Evolutionary conservation across 2,113 vertebrate species (phyloP).

Genomic region (Platichthys stellatus): DNA sequence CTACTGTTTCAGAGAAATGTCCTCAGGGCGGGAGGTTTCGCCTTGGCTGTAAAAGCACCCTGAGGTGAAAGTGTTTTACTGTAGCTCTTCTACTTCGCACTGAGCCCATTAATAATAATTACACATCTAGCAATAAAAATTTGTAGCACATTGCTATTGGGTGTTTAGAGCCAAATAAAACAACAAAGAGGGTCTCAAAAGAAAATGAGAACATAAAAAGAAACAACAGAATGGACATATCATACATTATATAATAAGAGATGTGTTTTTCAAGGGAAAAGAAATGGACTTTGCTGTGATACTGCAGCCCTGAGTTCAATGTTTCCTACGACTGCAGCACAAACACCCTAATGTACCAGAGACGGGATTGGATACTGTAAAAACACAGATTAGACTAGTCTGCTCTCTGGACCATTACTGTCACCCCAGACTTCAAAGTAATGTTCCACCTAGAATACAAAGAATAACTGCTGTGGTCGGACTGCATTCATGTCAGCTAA

Average conservation of each 20-base stretch:
- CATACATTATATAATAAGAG: too few relatives aligned
- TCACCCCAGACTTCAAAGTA: background rate
- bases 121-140: background rate
- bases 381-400: background rate
- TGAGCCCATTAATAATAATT: background rate
- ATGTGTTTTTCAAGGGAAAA: too few relatives aligned
- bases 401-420: background rate
- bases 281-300: too few relatives aligned
- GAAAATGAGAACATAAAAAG: too few relatives aligned
- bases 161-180: background rate
- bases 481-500: background rate
- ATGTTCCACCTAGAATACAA: background rate
- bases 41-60: slow-evolving; percentile 8
- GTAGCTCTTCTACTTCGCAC: background rate
- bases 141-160: too few relatives aligned
- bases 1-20: slow-evolving; percentile 15
- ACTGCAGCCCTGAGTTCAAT: too few relatives aligned
- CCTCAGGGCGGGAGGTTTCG: background rate
- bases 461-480: background rate
- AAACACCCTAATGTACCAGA: background rate
- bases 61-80: slow-evolving; percentile 8
- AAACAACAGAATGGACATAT: too few relatives aligned
- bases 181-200: background rate
- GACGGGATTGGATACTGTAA: background rate
- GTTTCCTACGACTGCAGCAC: too few relatives aligned